Base-by-base conservation (phyloP, 2,888 invertebrate species). In the Hypena proboscidalis region DNA sequence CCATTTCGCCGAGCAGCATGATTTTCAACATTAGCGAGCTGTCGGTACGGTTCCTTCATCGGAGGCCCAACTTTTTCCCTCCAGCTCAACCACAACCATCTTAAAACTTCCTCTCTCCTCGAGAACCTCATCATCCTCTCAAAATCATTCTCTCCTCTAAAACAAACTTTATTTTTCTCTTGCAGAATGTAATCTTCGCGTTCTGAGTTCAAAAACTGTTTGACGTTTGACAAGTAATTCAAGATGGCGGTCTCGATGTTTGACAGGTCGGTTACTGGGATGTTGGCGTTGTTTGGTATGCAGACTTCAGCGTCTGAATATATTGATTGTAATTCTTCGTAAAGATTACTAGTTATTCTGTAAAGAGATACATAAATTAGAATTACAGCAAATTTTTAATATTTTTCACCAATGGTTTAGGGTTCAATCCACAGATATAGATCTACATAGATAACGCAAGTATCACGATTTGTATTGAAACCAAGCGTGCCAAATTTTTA, bases 81-180 rank as follows among this genome's bases (percentile, higher is more conserved):
- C 95, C 95, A 96, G 3, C 84, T 82, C 8, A 86, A 70, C 96
- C 96, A 96, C 0, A 93, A 82, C 92, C 93, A 93, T 49, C 82
- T 80, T 36, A 95, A 78, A 30, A 92, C 86, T 2, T 80, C 68
- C 53, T 90, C 86, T 14, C 87, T 83, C 31, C 70, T 85, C 1
- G 89, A 83, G 35, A 80, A 76, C 8, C 83, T 78, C 92, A 95
- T 93, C 26, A 95, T 62, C 7, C 82, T 82, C 32, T 93, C 93
- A 58, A 95, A 80, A 62, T 94, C 94, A 0, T 91, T 90, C 70
- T 95, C 95, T 0, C 93, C 93, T 45, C 85, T 83, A 21, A 94
- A 81, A 72, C 94, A 95, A n/a, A 84, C 1, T 9, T 34, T 42
- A 0, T 58, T 53, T 1, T 54, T 46, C 10, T 58, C 38, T 1